Base-by-base conservation (phyloP, 2,888 invertebrate species). In the Dromius quadrimaculatus region DNA sequence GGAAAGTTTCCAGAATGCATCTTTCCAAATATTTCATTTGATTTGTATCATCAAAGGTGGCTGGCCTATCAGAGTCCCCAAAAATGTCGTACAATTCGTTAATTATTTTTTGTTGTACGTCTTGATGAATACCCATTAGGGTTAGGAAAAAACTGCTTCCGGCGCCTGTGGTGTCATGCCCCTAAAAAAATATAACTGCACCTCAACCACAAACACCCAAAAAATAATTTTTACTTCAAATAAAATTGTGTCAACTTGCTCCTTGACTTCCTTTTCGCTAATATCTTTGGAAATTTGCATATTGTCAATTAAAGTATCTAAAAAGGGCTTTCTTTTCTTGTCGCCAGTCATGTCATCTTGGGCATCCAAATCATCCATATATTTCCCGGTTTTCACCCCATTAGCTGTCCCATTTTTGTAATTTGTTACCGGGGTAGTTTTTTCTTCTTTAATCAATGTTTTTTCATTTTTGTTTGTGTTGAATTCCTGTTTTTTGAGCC, bases 201-300 rank as follows among this genome's bases (percentile, higher is more conserved):
- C 36, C 45, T 36, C 0, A 13, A 63, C 1, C 13, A 6, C 20
- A 8, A 20, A n/a, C n/a, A n/a, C n/a, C n/a, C n/a, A n/a, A n/a
- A n/a, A n/a, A n/a, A 13, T 41, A n/a, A 72, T 64, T 19, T 54
- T 78, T 81, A 90, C 93, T 87, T 95, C 91, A 80, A 93, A 92
- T 93, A 93, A 93, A 75, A 93, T 93, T 0, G 92, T 93, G 79
- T 92, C 90, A 0, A 93, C 92, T 86, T 93, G 92, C 79, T 93
- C 92, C 76, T 90, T 90, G 75, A 93, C 91, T 83, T 93, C 93
- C 73, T 90, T 88, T 72, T 93, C 92, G 22, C 89, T 87, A 66
- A 93, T 87, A 43, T 86, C 87, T 65, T 86, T 89, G 6, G 90
- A 90, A 71, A 90, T 91, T 73, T 90, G 89, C 71, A 92, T 88